Conservation (phyloP, 1,140 invertebrate genomes). For the Colletes latitarsis region DNA sequence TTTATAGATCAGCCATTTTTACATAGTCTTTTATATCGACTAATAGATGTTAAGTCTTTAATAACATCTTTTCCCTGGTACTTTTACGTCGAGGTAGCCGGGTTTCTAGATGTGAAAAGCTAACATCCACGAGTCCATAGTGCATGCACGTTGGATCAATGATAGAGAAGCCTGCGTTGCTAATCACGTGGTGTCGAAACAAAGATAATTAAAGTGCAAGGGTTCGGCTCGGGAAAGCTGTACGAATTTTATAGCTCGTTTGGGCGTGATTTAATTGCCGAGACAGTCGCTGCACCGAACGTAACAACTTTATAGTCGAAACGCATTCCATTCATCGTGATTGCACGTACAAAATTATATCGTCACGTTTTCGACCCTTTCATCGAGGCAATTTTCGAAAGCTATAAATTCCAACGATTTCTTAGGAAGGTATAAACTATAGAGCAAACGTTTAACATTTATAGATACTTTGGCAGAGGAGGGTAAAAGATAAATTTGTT, state of each 20-base stretch:
- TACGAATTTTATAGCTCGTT: neutral
- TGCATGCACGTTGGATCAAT: slow-evolving; percentile 45
- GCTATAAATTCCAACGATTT: too few species aligned
- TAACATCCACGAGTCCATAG: neutral
- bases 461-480: too few species aligned
- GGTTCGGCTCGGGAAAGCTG: neutral
- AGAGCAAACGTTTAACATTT: too few species aligned
- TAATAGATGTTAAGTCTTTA: too few species aligned
- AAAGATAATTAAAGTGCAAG: slow-evolving; percentile 32
- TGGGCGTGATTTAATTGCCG: neutral
- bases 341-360: too few species aligned
- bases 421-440: too few species aligned
- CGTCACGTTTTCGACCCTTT: too few species aligned
- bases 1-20: neutral
- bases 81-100: neutral
- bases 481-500: too few species aligned
- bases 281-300: neutral
- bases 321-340: too few species aligned
- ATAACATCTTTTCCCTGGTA: too few species aligned
- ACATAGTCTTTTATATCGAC: neutral
- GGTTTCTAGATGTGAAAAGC: neutral
- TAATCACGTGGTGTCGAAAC: slow-evolving; percentile 47
- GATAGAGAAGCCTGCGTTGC: slow-evolving; percentile 37
- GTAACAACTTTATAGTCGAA: neutral
- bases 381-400: too few species aligned